Percentiles rank a stretch among this genome's conserved stretches.
Evolutionary conservation across 1,140 invertebrate genomes (phyloP).

Genomic region (Lucilia cuprina): DNA sequence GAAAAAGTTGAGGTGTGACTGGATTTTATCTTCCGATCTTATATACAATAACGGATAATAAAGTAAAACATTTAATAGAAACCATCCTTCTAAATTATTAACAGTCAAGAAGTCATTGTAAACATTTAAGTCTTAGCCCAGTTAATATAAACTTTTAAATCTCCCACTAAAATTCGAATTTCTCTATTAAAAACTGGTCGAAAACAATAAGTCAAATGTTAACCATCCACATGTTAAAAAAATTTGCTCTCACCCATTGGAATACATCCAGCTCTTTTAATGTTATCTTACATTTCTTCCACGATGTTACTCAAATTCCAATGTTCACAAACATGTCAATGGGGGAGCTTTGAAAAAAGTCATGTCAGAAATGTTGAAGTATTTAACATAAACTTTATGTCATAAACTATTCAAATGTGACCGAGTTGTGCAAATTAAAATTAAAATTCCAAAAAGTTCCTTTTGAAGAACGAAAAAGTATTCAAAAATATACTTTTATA

Average conservation of each 20-base stretch:
- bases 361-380: neutral
- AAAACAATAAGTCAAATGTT: neutral
- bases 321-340: neutral
- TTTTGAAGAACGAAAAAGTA: no score
- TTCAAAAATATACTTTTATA: no score
- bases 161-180: neutral
- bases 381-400: neutral
- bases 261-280: neutral
- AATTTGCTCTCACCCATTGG: slow-evolving; percentile 5
- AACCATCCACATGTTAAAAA: neutral
- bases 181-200: neutral
- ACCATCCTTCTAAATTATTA: no score
- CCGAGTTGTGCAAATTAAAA: no score
- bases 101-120: no score
- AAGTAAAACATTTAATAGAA: no score
- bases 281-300: neutral
- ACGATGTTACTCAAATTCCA: neutral
- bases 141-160: neutral
- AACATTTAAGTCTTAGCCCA: neutral
- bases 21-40: no score
- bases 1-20: no score
- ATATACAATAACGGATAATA: no score
- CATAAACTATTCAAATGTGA: no score
- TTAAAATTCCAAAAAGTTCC: no score
- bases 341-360: neutral